Evolutionary conservation across 23 tunicate species (phyloP).

Genomic region (Ascidia mentula): DNA sequence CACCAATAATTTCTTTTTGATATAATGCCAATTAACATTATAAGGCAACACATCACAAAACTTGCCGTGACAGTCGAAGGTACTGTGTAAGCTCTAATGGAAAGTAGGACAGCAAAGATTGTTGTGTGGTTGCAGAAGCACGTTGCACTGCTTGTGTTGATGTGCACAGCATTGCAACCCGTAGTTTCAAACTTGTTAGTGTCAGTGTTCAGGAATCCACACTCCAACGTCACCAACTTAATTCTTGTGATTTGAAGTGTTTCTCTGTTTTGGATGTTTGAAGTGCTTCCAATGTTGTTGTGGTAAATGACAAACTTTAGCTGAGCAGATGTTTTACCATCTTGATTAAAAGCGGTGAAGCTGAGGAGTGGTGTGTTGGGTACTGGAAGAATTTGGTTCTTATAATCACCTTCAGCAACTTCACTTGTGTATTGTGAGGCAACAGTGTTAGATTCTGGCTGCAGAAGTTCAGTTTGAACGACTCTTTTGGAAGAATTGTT

Average conservation of each 20-base stretch:
- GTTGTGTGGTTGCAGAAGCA: slow-evolving; percentile 50
- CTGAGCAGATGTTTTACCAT: too few relatives aligned
- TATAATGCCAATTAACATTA: too few relatives aligned
- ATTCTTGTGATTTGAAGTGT: neutral
- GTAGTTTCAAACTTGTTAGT: neutral
- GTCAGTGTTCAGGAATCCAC: neutral
- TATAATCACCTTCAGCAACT: neutral
- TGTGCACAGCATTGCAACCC: neutral
- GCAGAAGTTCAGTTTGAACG: neutral
- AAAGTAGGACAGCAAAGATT: slow-evolving; percentile 36
- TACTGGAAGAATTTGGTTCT: neutral
- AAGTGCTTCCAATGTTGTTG: too few relatives aligned
- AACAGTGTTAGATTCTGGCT: neutral
- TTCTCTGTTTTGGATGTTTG: neutral
- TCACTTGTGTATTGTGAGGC: neutral
- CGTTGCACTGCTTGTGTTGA: neutral
- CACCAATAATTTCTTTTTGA: too few relatives aligned
- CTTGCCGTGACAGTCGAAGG: slow-evolving; percentile 21
- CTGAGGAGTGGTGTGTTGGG: neutral
- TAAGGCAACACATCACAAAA: too few relatives aligned
- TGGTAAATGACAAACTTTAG: too few relatives aligned
- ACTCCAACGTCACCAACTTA: neutral
- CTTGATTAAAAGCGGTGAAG: neutral
- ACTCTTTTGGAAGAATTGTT: neutral
- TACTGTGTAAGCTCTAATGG: slow-evolving; percentile 4